Conservation (phyloP, 2,888 invertebrate species). For the Erebia ligea region DNA sequence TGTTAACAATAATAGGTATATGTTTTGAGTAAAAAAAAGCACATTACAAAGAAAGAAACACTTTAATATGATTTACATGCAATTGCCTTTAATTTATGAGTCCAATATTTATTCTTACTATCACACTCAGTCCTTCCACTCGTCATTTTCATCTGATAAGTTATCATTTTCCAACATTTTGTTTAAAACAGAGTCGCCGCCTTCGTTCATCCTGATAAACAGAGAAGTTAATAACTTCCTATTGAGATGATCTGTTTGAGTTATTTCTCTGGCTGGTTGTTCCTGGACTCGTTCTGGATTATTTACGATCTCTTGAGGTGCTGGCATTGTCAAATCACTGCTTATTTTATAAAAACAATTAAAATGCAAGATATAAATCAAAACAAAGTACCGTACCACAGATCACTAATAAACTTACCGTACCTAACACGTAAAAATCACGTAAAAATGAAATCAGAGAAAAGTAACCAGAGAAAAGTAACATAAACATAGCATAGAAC, state of each 20-base stretch:
- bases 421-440: too few species aligned
- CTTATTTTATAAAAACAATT: too few species aligned
- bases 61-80: conserved; percentile 16
- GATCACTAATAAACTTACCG: too few species aligned
- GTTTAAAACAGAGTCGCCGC: conserved; percentile 57
- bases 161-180: conserved; percentile 67
- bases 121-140: conserved; percentile 59
- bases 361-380: too few species aligned
- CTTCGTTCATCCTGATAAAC: conserved; percentile 83
- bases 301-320: conserved; percentile 57
- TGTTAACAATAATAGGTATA: not conserved
- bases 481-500: too few species aligned
- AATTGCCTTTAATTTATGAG: not conserved
- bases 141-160: conserved; percentile 57
- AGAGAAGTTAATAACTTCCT: conserved; percentile 85
- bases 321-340: conserved; percentile 54
- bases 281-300: conserved; percentile 56
- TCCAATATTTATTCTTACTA: not conserved
- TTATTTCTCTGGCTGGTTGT: conserved; percentile 74
- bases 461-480: too few species aligned
- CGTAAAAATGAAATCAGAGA: too few species aligned
- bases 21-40: not conserved
- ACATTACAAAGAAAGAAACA: not conserved
- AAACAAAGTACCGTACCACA: too few species aligned
- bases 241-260: conserved; percentile 86